phyloP scores from a whole-genome alignment of 2,797 vertebrate species.

The Morelia viridis region DNA sequence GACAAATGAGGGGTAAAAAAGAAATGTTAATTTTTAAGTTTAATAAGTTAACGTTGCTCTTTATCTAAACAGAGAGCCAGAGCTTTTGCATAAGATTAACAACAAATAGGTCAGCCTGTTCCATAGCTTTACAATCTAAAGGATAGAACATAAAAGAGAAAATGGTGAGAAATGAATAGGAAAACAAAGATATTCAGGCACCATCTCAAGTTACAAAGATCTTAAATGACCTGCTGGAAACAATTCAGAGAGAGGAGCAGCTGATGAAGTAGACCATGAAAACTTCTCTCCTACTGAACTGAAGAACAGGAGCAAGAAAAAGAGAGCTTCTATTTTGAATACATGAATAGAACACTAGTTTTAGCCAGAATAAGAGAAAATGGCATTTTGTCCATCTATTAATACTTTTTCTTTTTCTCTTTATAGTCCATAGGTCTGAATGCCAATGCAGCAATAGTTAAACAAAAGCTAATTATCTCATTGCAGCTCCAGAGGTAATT shows the following conservation, averaged over 20 bases:
- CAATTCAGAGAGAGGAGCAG: not conserved
- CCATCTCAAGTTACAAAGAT: not conserved
- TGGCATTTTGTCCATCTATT: constrained; percentile 20
- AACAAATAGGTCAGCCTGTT: not conserved
- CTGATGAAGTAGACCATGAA: not conserved
- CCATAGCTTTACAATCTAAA: not conserved
- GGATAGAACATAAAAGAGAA: not conserved
- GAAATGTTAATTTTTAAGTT: not conserved
- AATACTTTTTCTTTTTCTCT: constrained; percentile 35
- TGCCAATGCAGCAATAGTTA: constrained; percentile 60
- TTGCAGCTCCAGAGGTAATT: constrained; percentile 72
- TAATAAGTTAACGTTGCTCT: not conserved
- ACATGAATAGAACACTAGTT: constrained; percentile 8
- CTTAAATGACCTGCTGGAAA: not conserved
- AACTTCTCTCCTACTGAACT: not conserved
- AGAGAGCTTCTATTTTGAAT: constrained; percentile 32
- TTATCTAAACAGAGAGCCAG: not conserved
- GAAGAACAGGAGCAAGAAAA: not conserved
- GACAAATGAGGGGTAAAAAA: not conserved
- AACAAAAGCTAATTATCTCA: constrained; percentile 70
- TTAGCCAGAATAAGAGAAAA: constrained; percentile 25
- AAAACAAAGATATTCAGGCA: not conserved
- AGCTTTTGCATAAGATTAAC: not conserved
- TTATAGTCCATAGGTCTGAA: constrained; percentile 65
- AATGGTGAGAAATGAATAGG: not conserved